Evolutionary conservation across 30 jellyfish, hydroid and myxozoan species (phyloP), one percentile per base, ranked within the genome.

Genomic region (Morbakka virulenta): DNA sequence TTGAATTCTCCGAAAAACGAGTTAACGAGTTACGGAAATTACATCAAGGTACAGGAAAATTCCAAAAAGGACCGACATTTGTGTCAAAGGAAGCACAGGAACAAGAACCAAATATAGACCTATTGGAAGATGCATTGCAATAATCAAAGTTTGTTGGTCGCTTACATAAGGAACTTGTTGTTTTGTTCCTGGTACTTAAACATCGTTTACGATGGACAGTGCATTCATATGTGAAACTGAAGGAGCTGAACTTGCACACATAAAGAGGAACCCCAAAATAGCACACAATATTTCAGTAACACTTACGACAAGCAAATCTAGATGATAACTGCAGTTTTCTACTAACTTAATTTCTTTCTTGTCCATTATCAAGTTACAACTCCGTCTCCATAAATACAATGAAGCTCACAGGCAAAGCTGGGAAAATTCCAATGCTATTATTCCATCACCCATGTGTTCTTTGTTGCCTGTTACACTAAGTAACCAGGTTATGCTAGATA

Each of bases 201-300:
- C 63, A 20, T 81, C 63, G 51, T 87, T 88, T 29, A 74, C 79
- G 25, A 88, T 77, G 20, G 92, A 36, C 62, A 88, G 71, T 12
- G 97, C 67, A 81, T 88, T 89, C 35, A 88, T 52, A 70, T 88
- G 95, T 3, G 94, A 69, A 29, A 88, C 20, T 21, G 97, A 88
- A 35, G 81, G 94, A 3, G 81, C 97, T 9, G 97, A 91, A 32
- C 89, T 79, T 29, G 95, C 87, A 62, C 97, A 88, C 83, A 88
- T 88, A 91, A 93, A 88, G 1, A 95, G 97, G 32, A 88, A 77
- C n/a, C 97, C 95, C 31, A 81, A 72, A 4, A 88, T 9, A 9
- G 94, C 72, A 26, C 94, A 64, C 23, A 65, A 25, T 25, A 85
- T 83, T 23, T 41, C 77, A 4, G 81, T 53, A 2, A 68, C 26